Conservation (phyloP, 1,140 invertebrate species). For the Papilio polyxenes region DNA sequence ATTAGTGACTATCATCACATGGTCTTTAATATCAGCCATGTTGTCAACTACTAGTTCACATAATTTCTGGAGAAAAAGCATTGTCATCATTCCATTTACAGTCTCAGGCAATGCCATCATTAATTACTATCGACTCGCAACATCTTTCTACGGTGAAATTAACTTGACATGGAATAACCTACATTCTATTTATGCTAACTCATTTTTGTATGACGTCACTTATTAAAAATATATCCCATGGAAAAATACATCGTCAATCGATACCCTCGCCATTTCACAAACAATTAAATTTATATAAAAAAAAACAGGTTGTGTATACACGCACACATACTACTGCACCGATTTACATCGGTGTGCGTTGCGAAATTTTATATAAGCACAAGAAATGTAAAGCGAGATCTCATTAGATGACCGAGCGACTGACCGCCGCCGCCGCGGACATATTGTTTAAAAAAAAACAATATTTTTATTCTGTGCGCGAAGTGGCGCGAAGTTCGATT, state of each 20-base stretch:
- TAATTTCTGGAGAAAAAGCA: background rate
- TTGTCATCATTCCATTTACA: background rate
- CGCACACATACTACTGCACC: background rate
- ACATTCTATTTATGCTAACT: conserved; percentile 9
- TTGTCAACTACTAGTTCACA: background rate
- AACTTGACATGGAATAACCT: background rate
- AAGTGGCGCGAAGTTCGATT: conserved; percentile 28
- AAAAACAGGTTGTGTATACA: conserved; percentile 36
- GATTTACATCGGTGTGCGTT: conserved; percentile 38
- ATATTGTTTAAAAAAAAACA: conserved; percentile 37
- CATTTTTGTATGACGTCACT: conserved; percentile 11
- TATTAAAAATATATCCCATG: background rate
- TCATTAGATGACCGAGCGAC: conserved; percentile 43
- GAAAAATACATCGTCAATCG: conserved; percentile 29
- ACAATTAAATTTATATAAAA: conserved; percentile 2
- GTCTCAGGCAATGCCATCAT: background rate
- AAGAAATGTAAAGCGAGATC: conserved; percentile 39
- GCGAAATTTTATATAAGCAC: conserved; percentile 48
- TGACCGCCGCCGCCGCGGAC: conserved; percentile 37
- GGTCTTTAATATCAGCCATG: too few relatives aligned
- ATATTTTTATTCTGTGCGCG: conserved; percentile 34
- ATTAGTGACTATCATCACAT: background rate
- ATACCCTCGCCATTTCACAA: conserved; percentile 19
- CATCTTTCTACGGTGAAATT: background rate
- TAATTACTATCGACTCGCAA: background rate